phyloP scores from a whole-genome alignment of 2,113 vertebrate species.

The Ploceus nigricollis region DNA sequence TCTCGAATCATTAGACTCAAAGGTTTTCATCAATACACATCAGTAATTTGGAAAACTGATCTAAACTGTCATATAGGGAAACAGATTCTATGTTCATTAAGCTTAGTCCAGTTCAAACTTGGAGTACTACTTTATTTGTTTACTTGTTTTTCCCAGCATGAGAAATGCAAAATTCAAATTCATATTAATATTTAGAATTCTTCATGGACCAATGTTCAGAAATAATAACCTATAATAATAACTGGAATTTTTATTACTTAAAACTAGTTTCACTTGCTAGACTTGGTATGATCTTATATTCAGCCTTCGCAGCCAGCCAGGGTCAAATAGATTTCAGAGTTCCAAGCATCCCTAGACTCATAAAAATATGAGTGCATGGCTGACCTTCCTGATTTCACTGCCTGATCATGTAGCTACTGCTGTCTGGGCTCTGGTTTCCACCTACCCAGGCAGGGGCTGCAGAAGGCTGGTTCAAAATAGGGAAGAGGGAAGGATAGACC shows the following conservation, averaged over 20 bases:
- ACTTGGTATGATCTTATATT: accelerated
- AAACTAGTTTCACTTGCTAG: not conserved
- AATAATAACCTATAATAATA: no score
- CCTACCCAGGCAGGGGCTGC: accelerated
- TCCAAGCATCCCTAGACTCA: not conserved
- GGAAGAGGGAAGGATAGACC: not conserved
- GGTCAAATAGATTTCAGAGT: not conserved
- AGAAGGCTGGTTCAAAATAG: not conserved
- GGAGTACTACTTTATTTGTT: not conserved
- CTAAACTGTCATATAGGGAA: not conserved
- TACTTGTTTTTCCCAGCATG: not conserved
- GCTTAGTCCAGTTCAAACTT: not conserved
- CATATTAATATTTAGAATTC: not conserved
- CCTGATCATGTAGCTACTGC: not conserved
- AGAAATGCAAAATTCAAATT: not conserved
- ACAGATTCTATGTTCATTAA: not conserved
- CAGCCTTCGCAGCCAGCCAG: not conserved
- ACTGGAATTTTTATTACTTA: not conserved
- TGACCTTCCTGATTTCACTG: not conserved
- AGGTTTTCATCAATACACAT: not conserved
- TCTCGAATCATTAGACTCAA: not conserved
- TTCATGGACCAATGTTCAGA: not conserved
- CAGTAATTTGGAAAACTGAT: not conserved
- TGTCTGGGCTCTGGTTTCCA: not conserved
- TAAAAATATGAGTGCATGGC: accelerated